Percentiles rank a stretch among this genome's conserved stretches.
Conservation (phyloP, 2,888 invertebrate species). For the Abrostola tripartita region DNA sequence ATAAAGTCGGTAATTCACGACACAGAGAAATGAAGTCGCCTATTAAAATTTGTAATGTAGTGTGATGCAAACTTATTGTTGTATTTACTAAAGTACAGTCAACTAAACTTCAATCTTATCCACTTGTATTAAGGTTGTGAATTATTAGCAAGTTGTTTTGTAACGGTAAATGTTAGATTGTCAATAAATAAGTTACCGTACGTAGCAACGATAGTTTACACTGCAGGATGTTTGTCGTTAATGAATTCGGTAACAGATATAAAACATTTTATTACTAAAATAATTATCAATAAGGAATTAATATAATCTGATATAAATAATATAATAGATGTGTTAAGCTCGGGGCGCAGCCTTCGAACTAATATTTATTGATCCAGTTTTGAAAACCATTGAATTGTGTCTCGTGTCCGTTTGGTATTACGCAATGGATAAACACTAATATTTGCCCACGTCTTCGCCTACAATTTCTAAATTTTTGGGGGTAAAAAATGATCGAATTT, state of each 20-base stretch:
- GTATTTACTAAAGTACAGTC: background rate
- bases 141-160: background rate
- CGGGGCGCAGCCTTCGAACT: slow-evolving; percentile 2
- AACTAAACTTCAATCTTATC: slow-evolving; percentile 9
- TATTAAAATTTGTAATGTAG: background rate
- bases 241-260: slow-evolving; percentile 42
- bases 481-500: no score
- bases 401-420: slow-evolving; percentile 18
- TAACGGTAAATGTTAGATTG: slow-evolving; percentile 22
- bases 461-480: no score
- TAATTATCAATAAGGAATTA: slow-evolving; percentile 42
- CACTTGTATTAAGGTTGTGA: background rate
- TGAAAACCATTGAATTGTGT: slow-evolving; percentile 21
- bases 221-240: slow-evolving; percentile 51
- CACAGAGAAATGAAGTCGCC: background rate
- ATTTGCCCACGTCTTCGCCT: no score
- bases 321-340: slow-evolving; percentile 12
- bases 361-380: slow-evolving; percentile 43
- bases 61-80: background rate
- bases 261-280: slow-evolving; percentile 42
- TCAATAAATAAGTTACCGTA: slow-evolving; percentile 37
- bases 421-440: slow-evolving; percentile 4
- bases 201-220: slow-evolving; percentile 16
- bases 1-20: background rate
- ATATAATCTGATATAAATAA: slow-evolving; percentile 3